Conservation (phyloP, 2,888 invertebrate species). For the Loripinus fragilis region DNA sequence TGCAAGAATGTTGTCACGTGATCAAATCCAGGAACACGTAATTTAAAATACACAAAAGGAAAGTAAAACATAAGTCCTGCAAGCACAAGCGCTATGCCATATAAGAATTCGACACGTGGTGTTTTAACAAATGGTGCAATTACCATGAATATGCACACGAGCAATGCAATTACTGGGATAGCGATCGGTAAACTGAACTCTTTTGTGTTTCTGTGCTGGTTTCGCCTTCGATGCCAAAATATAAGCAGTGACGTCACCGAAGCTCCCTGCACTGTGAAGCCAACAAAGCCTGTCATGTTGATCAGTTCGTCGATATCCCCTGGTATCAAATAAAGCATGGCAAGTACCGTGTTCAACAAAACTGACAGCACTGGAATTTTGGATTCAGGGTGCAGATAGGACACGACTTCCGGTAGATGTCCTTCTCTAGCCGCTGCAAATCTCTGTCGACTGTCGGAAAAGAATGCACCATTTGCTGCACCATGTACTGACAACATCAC, state of each 20-base stretch:
- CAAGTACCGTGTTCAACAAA: neutral
- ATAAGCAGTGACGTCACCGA: neutral
- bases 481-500: neutral
- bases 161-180: neutral
- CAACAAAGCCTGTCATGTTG: neutral
- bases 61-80: neutral
- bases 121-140: neutral
- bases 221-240: neutral
- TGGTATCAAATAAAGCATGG: neutral
- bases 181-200: neutral
- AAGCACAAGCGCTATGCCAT: neutral
- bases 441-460: conserved; percentile 35
- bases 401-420: conserved; percentile 49
- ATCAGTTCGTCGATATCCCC: neutral
- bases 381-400: conserved; percentile 33
- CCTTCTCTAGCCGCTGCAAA: conserved; percentile 49
- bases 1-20: neutral
- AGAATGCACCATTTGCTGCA: neutral
- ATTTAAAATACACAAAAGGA: neutral
- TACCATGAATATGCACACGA: neutral
- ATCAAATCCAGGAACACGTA: neutral
- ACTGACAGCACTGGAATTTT: conserved; percentile 27
- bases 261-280: neutral
- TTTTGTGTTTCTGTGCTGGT: neutral
- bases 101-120: neutral